phyloP scores from a whole-genome alignment of 2,113 vertebrate species.

The Callipepla californica region DNA sequence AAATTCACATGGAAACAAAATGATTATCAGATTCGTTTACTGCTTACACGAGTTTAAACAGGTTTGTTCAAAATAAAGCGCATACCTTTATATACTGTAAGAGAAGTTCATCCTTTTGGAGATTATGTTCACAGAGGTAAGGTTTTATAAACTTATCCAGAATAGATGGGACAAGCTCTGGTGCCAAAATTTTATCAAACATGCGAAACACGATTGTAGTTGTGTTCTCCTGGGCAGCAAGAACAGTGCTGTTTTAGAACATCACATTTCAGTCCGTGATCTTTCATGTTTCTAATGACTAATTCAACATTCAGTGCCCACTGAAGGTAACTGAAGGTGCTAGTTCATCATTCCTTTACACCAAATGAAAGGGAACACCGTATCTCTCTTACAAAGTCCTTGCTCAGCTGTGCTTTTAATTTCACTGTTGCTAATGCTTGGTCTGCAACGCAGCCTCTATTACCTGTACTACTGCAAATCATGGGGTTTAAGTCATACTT shows the following conservation, averaged over 20 bases:
- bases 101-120: conserved; percentile 89
- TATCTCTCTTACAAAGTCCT: neutral
- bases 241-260: neutral
- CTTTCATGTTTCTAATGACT: neutral
- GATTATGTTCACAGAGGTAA: conserved; percentile 85
- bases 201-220: conserved; percentile 91
- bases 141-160: conserved; percentile 87
- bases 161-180: conserved; percentile 87
- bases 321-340: neutral
- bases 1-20: neutral
- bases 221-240: conserved; percentile 81
- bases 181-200: conserved; percentile 93
- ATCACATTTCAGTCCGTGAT: neutral
- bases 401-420: neutral
- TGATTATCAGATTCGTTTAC: neutral
- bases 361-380: neutral
- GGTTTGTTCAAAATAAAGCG: neutral
- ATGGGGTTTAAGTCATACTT: neutral
- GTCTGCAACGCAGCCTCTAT: neutral
- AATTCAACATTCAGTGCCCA: neutral
- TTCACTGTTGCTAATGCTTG: neutral
- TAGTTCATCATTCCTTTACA: neutral
- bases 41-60: neutral
- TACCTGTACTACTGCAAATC: neutral
- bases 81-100: conserved; percentile 92